A percentile compares a stretch with the other conserved stretches of the same genome.
Conservation (phyloP, 2,113 vertebrate genomes). For the Bubo scandiacus region DNA sequence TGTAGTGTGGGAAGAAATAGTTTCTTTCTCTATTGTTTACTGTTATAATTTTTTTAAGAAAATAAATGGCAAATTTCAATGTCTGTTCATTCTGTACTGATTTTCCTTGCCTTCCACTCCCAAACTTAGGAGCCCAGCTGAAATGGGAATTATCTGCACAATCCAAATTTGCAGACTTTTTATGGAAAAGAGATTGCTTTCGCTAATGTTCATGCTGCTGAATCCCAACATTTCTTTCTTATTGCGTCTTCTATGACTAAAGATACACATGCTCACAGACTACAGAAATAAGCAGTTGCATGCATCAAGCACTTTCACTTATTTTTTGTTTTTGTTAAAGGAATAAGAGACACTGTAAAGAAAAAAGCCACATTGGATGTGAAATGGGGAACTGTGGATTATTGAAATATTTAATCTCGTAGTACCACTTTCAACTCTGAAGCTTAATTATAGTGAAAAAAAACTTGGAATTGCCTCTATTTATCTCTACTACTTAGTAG, state of each 20-base stretch:
- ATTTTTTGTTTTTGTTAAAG: background rate
- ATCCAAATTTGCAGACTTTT: background rate
- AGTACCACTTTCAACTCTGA: background rate
- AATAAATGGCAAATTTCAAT: background rate
- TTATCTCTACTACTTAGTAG: background rate
- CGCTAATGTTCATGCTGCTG: background rate
- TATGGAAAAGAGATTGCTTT: background rate
- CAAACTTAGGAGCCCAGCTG: background rate
- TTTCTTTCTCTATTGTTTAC: background rate
- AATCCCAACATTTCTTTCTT: background rate
- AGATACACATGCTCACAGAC: background rate
- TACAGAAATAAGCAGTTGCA: background rate
- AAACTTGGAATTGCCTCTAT: background rate
- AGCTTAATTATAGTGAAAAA: background rate
- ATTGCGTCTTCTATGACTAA: background rate
- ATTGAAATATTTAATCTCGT: background rate
- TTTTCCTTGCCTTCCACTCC: background rate
- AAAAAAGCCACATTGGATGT: background rate
- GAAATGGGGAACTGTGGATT: background rate
- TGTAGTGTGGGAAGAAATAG: background rate
- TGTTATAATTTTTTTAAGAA: background rate
- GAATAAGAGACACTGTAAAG: background rate
- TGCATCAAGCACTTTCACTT: background rate
- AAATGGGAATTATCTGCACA: background rate
- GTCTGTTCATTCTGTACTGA: background rate